Evolutionary conservation across 2,888 invertebrate genomes (phyloP).

Genomic region (Chymomyza procnemis): DNA sequence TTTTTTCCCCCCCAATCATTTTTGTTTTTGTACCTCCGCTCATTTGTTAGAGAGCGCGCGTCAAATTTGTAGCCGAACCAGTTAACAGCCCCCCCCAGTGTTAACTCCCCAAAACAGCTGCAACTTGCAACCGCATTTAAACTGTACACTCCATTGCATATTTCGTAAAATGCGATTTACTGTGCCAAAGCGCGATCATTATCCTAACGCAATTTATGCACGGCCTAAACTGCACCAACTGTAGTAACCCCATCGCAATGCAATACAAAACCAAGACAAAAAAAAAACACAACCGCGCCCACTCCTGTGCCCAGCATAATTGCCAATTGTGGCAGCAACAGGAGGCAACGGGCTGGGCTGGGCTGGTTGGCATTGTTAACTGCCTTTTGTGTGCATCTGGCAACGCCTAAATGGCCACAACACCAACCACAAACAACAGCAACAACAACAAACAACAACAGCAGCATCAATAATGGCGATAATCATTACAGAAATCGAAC

Average conservation of each 20-base stretch:
- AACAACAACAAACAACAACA: slow-evolving; percentile 35
- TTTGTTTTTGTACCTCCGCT: slow-evolving; percentile 30
- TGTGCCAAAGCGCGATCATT: slow-evolving; percentile 75
- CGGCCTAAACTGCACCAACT: slow-evolving; percentile 33
- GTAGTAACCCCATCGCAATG: slow-evolving; percentile 62
- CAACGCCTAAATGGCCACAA: slow-evolving; percentile 32
- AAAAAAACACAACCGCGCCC: slow-evolving; percentile 23
- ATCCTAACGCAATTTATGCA: slow-evolving; percentile 78
- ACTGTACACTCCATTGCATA: slow-evolving; percentile 67
- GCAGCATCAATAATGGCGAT: slow-evolving; percentile 58
- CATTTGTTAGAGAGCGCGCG: slow-evolving; percentile 61
- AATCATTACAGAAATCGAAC: slow-evolving; percentile 54
- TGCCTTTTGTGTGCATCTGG: slow-evolving; percentile 39
- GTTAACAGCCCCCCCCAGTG: slow-evolving; percentile 45
- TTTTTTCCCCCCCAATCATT: slow-evolving; percentile 27
- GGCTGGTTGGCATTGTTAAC: slow-evolving; percentile 53
- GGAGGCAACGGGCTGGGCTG: not conserved
- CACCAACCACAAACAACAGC: slow-evolving; percentile 19
- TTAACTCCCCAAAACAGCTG: slow-evolving; percentile 11
- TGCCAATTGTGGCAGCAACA: slow-evolving; percentile 23
- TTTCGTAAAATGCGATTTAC: slow-evolving; percentile 69
- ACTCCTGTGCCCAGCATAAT: slow-evolving; percentile 17
- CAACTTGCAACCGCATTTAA: slow-evolving; percentile 35
- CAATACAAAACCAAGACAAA: too few relatives aligned
- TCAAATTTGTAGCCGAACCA: slow-evolving; percentile 71